These are phyloP conservation scores for Antedon mediterranea DNA, from an alignment of 53 echinoderm and acorn worm genomes.

Conservation along the genomic window DNA sequence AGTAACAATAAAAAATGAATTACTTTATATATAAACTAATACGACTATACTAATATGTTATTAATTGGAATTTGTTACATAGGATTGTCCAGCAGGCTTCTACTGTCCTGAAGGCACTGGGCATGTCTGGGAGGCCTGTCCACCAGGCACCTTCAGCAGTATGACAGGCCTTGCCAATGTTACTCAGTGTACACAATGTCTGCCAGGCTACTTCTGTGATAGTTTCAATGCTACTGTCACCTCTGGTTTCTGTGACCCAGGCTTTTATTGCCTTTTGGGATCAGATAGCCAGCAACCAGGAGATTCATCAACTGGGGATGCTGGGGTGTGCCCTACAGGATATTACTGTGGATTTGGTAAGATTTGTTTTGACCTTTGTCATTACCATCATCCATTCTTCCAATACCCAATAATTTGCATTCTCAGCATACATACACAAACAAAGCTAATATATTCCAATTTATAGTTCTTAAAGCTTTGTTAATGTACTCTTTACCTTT, in stretches of 20 bases:
- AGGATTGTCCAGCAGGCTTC: conserved; percentile 92
- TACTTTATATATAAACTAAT: neutral
- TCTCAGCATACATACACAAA: no score
- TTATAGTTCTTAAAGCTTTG: no score
- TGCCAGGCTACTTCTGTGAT: conserved; percentile 69
- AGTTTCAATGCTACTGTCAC: conserved; percentile 63
- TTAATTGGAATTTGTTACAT: neutral
- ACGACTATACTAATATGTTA: neutral
- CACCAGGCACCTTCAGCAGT: conserved; percentile 70
- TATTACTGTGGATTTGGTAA: conserved; percentile 64
- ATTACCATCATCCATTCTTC: no score
- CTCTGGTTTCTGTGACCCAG: conserved; percentile 58
- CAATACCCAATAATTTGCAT: no score
- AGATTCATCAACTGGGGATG: conserved; percentile 53
- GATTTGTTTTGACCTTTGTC: no score
- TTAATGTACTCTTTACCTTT: no score
- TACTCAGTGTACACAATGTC: conserved; percentile 77
- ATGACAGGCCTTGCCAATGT: conserved; percentile 69
- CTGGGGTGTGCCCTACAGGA: conserved; percentile 78
- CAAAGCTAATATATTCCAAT: no score
- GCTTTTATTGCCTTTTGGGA: conserved; percentile 75
- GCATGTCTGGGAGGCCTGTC: conserved; percentile 87
- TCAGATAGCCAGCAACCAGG: conserved; percentile 64
- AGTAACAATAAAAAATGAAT: no score
- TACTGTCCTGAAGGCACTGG: conserved; percentile 95